Evolutionary conservation across 2,113 vertebrate species (phyloP), one percentile per base, ranked within the genome.

Genomic region (Eubucco bourcierii): DNA sequence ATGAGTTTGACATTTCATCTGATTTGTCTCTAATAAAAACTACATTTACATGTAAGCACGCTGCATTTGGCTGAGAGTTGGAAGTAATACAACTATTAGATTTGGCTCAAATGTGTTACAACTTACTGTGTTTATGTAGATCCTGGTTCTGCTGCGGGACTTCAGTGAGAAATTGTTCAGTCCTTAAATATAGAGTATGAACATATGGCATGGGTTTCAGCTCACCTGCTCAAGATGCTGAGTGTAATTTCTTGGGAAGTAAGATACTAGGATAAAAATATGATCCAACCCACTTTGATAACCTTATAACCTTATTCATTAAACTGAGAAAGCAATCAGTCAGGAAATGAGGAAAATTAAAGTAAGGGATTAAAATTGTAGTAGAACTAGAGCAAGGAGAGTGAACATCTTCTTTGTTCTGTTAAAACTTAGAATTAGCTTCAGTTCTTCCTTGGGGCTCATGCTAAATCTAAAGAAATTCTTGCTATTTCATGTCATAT

Each of bases 201-300:
- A 0, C 3, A 1, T 29, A 9, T 24, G 15, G 25, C 4, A 0
- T 53, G 41, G 80, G 23, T 68, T 84, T 94, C 28, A n/a, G 29
- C 15, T 89, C 39, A 60, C 39, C 4, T 55, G 13, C 53, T 75
- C 25, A 44, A 85, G 64, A 56, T 50, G 25, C 33, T 58, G 31
- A 41, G 27, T 60, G 5, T 64, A 23, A 59, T 81, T 88, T 91
- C 23, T 24, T 63, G 58, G 8, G 20, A 70, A 80, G 37, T 76
- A 58, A 77, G 33, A 10, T 88, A 10, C 1, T 46, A 34, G 55
- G 52, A 28, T 76, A 56, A 93, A 91, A 71, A 52, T 41, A 4
- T 44, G 21, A 55, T 63, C 15, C 52, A 76, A 82, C 63, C 24
- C 39, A 52, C 37, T 33, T 27, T 0, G 1, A 7, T 84, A 73